These are phyloP conservation scores for Tragelaphus imberbis DNA, from an alignment of 2,113 vertebrate genomes.

Conservation along the genomic window DNA sequence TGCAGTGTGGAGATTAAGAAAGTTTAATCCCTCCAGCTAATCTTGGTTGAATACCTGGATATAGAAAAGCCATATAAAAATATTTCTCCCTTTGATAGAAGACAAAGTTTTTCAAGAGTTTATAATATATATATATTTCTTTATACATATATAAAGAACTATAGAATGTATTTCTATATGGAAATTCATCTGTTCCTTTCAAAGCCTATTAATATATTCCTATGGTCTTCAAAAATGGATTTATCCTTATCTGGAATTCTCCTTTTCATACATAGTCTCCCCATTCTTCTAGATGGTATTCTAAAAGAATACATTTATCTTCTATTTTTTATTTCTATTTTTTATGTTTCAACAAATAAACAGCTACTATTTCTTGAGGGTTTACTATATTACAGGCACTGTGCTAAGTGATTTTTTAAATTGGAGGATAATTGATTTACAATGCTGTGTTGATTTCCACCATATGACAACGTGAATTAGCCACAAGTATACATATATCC, in stretches of 20 bases:
- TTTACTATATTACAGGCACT: neutral
- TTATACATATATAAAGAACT: neutral
- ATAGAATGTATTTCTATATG: neutral
- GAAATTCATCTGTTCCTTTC: neutral
- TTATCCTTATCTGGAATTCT: neutral
- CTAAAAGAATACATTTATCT: neutral
- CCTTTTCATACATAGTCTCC: neutral
- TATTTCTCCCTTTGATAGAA: neutral
- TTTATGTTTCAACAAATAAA: constrained; percentile 1
- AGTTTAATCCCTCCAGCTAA: neutral
- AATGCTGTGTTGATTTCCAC: neutral
- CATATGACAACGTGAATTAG: accelerated
- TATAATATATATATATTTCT: neutral
- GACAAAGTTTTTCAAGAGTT: neutral
- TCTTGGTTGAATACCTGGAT: neutral
- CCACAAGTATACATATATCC: neutral
- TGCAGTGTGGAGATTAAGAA: neutral
- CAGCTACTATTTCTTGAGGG: neutral
- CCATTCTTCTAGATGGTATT: neutral
- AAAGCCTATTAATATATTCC: neutral
- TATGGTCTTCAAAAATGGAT: neutral
- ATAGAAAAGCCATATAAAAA: neutral
- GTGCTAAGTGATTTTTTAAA: neutral
- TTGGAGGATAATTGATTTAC: neutral
- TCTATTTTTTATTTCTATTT: neutral